A percentile compares a stretch with the other conserved stretches of the same genome.
phyloP scores from a whole-genome alignment of 2,797 vertebrate genomes.

The Poeciliopsis turneri region DNA sequence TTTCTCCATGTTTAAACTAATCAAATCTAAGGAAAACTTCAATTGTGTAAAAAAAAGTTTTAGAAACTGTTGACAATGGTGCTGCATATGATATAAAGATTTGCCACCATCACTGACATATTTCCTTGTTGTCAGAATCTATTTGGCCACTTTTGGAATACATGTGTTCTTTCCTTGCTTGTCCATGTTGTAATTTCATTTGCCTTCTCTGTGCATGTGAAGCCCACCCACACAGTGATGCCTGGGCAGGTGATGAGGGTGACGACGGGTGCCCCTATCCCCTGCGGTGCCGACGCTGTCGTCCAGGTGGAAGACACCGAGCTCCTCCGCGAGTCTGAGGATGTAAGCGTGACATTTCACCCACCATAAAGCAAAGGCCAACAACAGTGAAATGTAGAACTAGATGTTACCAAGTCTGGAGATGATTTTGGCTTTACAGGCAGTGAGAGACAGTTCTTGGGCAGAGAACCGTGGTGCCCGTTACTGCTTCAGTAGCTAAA shows the following conservation, averaged over 20 bases:
- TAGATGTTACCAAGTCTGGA: neutral
- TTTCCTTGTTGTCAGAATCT: neutral
- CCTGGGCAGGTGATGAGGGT: slow-evolving; percentile 99
- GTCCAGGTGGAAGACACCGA: slow-evolving; percentile 99
- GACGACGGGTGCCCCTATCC: slow-evolving; percentile 97
- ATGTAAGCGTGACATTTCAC: slow-evolving; percentile 80
- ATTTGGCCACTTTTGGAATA: neutral
- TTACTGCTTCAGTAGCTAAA: neutral
- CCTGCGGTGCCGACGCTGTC: slow-evolving; percentile 97
- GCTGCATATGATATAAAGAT: neutral
- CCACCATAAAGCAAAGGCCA: neutral
- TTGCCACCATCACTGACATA: neutral
- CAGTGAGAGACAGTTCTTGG: neutral
- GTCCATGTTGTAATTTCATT: neutral
- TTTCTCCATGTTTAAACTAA: neutral
- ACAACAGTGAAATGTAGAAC: neutral
- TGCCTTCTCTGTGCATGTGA: slow-evolving; percentile 34
- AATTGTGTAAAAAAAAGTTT: neutral
- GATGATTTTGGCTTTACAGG: neutral
- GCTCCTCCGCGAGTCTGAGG: slow-evolving; percentile 97
- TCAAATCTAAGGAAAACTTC: neutral
- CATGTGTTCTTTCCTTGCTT: neutral
- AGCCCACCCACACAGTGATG: slow-evolving; percentile 99
- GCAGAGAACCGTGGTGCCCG: neutral
- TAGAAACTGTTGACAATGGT: neutral